Percentiles rank a stretch among this genome's conserved stretches.
phyloP scores from a whole-genome alignment of 2,888 invertebrate species.

The Bellardia pandia region DNA sequence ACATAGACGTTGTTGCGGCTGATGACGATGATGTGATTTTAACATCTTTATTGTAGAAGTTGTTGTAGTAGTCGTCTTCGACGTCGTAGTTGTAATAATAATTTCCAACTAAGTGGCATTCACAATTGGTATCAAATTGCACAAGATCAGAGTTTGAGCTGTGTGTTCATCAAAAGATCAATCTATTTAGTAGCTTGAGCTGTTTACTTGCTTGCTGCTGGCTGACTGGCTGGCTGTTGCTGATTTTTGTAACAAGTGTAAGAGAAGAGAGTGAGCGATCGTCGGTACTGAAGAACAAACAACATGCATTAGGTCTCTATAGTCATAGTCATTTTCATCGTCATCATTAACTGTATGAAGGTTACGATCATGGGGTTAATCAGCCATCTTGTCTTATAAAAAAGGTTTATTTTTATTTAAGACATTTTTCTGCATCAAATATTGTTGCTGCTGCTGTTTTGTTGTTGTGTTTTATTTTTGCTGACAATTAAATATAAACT shows the following conservation, averaged over 20 bases:
- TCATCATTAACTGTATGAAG: slow-evolving; percentile 49
- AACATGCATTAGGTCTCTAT: slow-evolving; percentile 34
- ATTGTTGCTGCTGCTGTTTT: slow-evolving; percentile 24
- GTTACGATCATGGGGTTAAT: slow-evolving; percentile 61
- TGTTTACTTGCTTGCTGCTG: slow-evolving; percentile 25
- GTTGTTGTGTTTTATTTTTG: slow-evolving; percentile 20
- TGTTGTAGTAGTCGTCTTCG: slow-evolving; percentile 40
- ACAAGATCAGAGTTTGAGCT: slow-evolving; percentile 58
- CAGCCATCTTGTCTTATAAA: slow-evolving; percentile 48
- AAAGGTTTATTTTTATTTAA: slow-evolving; percentile 42
- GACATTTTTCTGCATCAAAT: slow-evolving; percentile 49
- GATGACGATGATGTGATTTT: slow-evolving; percentile 61
- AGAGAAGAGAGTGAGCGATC: slow-evolving; percentile 38
- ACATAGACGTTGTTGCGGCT: slow-evolving; percentile 70
- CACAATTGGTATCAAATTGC: slow-evolving; percentile 71
- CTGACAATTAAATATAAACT: slow-evolving; percentile 52
- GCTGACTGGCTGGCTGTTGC: slow-evolving; percentile 8
- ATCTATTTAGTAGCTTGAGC: slow-evolving; percentile 52
- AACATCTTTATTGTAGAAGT: slow-evolving; percentile 70
- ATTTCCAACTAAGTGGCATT: slow-evolving; percentile 70
- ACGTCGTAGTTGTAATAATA: slow-evolving; percentile 45
- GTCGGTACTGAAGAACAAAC: slow-evolving; percentile 28
- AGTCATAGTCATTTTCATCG: slow-evolving; percentile 43
- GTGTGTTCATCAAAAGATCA: slow-evolving; percentile 56
- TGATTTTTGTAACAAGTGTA: slow-evolving; percentile 49